phyloP scores from a whole-genome alignment of 2,797 vertebrate genomes.

The Diceros bicornis region DNA sequence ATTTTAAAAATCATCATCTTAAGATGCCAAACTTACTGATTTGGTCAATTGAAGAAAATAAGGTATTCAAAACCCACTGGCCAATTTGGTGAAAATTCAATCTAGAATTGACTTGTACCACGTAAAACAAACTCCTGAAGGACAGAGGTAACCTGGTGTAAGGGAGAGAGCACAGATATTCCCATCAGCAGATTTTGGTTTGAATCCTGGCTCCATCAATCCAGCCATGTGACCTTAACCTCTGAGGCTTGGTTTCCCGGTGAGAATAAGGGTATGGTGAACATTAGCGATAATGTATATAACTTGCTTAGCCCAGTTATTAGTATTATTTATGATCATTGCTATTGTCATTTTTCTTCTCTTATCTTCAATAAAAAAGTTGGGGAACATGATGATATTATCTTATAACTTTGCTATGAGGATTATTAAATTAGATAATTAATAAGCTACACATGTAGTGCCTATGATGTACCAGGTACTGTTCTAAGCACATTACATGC shows the following conservation, averaged over 20 bases:
- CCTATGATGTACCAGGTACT: background rate
- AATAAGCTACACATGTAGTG: background rate
- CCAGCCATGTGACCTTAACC: background rate
- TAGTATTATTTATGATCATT: background rate
- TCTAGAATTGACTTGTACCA: conserved; percentile 32
- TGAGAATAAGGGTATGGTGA: background rate
- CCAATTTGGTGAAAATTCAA: background rate
- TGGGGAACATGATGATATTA: background rate
- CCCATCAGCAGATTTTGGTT: background rate
- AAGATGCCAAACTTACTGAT: conserved; percentile 21
- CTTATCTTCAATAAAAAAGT: background rate
- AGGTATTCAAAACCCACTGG: background rate
- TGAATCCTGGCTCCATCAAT: background rate
- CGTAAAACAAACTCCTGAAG: background rate
- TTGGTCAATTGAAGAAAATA: conserved; percentile 3
- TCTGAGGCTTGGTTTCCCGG: background rate
- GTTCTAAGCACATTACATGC: background rate
- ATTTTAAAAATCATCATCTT: background rate
- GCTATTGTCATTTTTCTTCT: background rate
- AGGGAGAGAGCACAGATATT: background rate
- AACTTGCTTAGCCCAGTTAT: background rate
- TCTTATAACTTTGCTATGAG: background rate
- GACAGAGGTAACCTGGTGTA: background rate
- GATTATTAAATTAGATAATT: conserved; percentile 4
- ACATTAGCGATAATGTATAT: background rate